Percentiles rank a stretch among this genome's conserved stretches.
Conservation (phyloP, 2,797 vertebrate genomes). For the Adelosebastes latens region DNA sequence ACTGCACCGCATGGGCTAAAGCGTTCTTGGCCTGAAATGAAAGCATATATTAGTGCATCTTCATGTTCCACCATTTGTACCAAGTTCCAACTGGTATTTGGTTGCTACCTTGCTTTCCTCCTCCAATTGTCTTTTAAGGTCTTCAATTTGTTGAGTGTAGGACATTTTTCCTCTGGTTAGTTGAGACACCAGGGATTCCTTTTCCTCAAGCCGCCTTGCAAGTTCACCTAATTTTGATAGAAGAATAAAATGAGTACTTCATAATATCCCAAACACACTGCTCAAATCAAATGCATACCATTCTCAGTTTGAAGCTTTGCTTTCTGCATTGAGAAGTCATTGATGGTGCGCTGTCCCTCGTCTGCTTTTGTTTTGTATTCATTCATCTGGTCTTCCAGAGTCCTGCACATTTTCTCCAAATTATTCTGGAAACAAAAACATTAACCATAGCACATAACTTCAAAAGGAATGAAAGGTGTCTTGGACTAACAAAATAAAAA, state of each 20-base stretch:
- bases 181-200: conserved; percentile 84
- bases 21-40: conserved; percentile 85
- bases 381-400: conserved; percentile 87
- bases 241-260: not conserved
- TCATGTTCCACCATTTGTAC: not conserved
- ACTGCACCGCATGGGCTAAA: conserved; percentile 84
- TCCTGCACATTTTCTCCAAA: conserved; percentile 87
- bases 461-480: too few relatives aligned
- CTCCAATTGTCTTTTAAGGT: conserved; percentile 87
- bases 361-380: conserved; percentile 87
- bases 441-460: not conserved
- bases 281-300: conserved; percentile 61
- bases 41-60: not conserved
- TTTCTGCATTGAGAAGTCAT: conserved; percentile 85
- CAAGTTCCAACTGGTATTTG: not conserved
- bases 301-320: conserved; percentile 91
- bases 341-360: conserved; percentile 86
- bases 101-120: conserved; percentile 84
- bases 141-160: conserved; percentile 86
- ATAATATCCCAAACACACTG: accelerated
- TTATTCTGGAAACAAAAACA: conserved; percentile 76
- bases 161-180: conserved; percentile 85
- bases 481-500: not conserved
- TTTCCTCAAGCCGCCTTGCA: conserved; percentile 85
- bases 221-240: conserved; percentile 80